phyloP scores from a whole-genome alignment of 2,888 invertebrate genomes.

The Scaptomyza caliginosa region DNA sequence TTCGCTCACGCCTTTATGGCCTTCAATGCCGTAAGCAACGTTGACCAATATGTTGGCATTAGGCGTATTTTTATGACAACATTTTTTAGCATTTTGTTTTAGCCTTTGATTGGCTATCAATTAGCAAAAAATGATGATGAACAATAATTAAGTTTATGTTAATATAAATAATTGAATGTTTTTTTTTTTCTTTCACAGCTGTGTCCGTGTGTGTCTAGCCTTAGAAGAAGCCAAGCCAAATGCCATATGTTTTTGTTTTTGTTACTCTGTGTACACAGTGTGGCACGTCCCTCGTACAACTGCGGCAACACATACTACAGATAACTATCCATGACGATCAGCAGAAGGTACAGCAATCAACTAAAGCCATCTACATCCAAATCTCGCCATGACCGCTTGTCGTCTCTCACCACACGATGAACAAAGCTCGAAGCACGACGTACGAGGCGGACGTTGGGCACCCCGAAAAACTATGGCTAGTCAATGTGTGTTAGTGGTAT shows the following conservation, averaged over 20 bases:
- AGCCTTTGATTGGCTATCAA: constrained; percentile 40
- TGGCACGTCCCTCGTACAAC: constrained; percentile 26
- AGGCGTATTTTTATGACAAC: constrained; percentile 39
- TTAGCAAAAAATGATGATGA: constrained; percentile 50
- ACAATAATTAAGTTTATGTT: constrained; percentile 52
- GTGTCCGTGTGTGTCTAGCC: constrained; percentile 4
- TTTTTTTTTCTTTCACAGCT: not conserved
- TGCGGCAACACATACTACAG: constrained; percentile 15
- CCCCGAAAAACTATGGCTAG: constrained; percentile 57
- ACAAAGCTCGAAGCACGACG: constrained; percentile 42
- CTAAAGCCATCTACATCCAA: constrained; percentile 33
- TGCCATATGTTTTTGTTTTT: not conserved
- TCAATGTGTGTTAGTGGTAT: constrained; percentile 14
- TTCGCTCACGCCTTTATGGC: not conserved
- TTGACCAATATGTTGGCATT: constrained; percentile 5
- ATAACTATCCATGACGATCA: constrained; percentile 16
- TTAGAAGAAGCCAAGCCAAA: constrained; percentile 8
- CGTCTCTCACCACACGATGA: constrained; percentile 52
- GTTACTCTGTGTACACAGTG: constrained; percentile 17
- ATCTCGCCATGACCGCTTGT: constrained; percentile 71
- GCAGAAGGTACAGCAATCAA: constrained; percentile 39
- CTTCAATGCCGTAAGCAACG: constrained; percentile 1
- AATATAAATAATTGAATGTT: constrained; percentile 45
- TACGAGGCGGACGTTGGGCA: constrained; percentile 69
- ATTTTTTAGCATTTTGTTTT: constrained; percentile 13